These are phyloP conservation scores for Tetragonisca angustula DNA, from an alignment of 2,888 invertebrate genomes.

Conservation along the genomic window DNA sequence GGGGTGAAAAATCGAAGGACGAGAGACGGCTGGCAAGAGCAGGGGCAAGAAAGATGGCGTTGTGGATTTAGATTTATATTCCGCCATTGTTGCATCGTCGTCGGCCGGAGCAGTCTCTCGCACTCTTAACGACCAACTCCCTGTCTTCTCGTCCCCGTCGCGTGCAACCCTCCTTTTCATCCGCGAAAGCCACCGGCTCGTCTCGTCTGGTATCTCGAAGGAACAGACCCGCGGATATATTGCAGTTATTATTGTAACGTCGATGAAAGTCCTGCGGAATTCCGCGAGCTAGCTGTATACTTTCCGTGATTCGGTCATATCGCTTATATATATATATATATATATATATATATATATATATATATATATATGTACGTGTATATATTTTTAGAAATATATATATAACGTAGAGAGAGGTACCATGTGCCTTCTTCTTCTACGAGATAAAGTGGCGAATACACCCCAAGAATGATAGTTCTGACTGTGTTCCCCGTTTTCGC, in stretches of 20 bases:
- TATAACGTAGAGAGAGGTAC: slow-evolving; percentile 40
- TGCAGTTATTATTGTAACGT: slow-evolving; percentile 79
- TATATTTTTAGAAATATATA: neutral
- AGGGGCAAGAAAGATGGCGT: slow-evolving; percentile 64
- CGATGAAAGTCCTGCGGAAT: slow-evolving; percentile 76
- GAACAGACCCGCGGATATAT: slow-evolving; percentile 76
- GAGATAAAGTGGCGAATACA: slow-evolving; percentile 57
- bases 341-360: neutral
- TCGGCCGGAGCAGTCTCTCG: slow-evolving; percentile 51
- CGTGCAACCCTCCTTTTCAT: slow-evolving; percentile 47
- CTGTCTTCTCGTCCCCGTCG: slow-evolving; percentile 52
- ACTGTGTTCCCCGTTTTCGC: slow-evolving; percentile 2
- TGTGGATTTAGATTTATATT: slow-evolving; percentile 77
- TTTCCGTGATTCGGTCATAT: slow-evolving; percentile 31
- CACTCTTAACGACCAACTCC: slow-evolving; percentile 58
- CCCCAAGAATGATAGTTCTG: slow-evolving; percentile 34
- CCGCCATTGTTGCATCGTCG: slow-evolving; percentile 71
- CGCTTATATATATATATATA: neutral
- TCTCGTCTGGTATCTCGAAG: slow-evolving; percentile 72
- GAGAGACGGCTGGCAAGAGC: slow-evolving; percentile 33
- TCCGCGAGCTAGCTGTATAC: slow-evolving; percentile 58
- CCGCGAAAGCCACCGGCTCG: slow-evolving; percentile 56
- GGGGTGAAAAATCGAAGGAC: slow-evolving; percentile 51
- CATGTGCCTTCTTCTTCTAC: slow-evolving; percentile 44
- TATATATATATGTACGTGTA: neutral